These are phyloP conservation scores for Diorhabda elongata DNA, from an alignment of 1,140 invertebrate genomes.

Conservation along the genomic window DNA sequence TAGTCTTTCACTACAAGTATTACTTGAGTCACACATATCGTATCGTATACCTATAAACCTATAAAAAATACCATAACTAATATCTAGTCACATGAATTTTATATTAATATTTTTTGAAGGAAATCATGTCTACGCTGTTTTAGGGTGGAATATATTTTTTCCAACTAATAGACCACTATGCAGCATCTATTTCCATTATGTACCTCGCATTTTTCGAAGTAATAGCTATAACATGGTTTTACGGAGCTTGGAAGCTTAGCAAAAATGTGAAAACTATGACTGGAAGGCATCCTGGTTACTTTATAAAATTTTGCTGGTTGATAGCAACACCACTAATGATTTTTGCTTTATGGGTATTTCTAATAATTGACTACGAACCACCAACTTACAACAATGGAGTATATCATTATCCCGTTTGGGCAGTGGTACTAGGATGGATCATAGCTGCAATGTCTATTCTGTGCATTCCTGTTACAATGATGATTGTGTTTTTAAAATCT, in stretches of 20 bases:
- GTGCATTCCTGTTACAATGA: conserved; percentile 80
- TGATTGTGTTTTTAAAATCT: conserved; percentile 66
- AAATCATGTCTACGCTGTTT: conserved; percentile 22
- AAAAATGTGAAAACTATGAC: conserved; percentile 87
- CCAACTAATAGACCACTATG: conserved; percentile 88
- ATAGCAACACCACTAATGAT: conserved; percentile 75
- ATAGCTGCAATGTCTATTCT: conserved; percentile 75
- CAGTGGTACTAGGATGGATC: conserved; percentile 80
- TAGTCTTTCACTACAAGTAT: too few species aligned
- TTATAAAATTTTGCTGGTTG: conserved; percentile 83
- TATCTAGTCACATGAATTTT: too few species aligned
- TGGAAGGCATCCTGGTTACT: conserved; percentile 68
- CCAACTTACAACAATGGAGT: conserved; percentile 73
- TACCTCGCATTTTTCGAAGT: conserved; percentile 90
- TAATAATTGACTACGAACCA: conserved; percentile 79
- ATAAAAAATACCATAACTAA: too few species aligned
- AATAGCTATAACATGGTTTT: conserved; percentile 86
- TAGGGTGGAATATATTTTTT: conserved; percentile 91
- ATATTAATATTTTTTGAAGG: too few species aligned
- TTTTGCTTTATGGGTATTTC: conserved; percentile 81
- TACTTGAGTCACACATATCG: too few species aligned
- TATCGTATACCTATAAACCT: too few species aligned
- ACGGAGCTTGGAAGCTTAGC: conserved; percentile 76
- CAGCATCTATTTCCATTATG: conserved; percentile 85
- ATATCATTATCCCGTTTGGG: conserved; percentile 80